These are phyloP conservation scores for Caenorhabditis doughertyi DNA, from an alignment of 2,888 invertebrate genomes.

Conservation along the genomic window DNA sequence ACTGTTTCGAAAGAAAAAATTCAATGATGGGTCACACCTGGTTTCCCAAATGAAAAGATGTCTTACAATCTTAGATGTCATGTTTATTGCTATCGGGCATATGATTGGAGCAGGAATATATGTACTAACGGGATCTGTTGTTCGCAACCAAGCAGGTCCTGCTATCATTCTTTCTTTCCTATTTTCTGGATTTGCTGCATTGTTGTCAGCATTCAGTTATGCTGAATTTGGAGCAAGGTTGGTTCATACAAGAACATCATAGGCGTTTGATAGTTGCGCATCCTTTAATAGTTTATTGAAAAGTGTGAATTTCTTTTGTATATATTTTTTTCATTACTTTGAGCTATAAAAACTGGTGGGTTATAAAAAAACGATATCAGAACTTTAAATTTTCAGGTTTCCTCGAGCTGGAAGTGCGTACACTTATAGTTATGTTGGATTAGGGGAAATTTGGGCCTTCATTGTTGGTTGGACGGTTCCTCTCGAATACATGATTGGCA, in stretches of 20 bases:
- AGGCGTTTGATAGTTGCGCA: too few relatives aligned
- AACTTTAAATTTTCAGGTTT: conserved; percentile 84
- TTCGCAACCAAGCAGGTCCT: conserved; percentile 91
- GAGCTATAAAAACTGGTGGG: too few relatives aligned
- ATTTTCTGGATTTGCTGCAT: conserved; percentile 91
- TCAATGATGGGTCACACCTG: conserved; percentile 47
- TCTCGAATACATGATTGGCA: conserved; percentile 89
- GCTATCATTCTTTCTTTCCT: conserved; percentile 90
- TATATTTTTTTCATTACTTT: too few relatives aligned
- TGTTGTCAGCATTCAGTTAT: conserved; percentile 88
- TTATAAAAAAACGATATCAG: neutral
- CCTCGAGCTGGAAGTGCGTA: conserved; percentile 88
- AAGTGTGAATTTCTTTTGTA: too few relatives aligned
- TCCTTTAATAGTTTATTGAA: too few relatives aligned
- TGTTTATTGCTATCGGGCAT: conserved; percentile 70
- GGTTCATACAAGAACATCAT: too few relatives aligned
- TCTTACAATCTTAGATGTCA: conserved; percentile 64
- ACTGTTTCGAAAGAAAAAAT: conserved; percentile 43
- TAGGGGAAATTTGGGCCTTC: conserved; percentile 96
- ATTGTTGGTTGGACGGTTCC: conserved; percentile 85
- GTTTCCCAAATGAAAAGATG: conserved; percentile 66
- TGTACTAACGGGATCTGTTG: conserved; percentile 86
- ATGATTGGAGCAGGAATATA: conserved; percentile 74
- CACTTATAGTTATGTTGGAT: conserved; percentile 95
- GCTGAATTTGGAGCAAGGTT: conserved; percentile 84